Evolutionary conservation across 2,888 invertebrate species (phyloP).

Genomic region (Brachyptera risi): DNA sequence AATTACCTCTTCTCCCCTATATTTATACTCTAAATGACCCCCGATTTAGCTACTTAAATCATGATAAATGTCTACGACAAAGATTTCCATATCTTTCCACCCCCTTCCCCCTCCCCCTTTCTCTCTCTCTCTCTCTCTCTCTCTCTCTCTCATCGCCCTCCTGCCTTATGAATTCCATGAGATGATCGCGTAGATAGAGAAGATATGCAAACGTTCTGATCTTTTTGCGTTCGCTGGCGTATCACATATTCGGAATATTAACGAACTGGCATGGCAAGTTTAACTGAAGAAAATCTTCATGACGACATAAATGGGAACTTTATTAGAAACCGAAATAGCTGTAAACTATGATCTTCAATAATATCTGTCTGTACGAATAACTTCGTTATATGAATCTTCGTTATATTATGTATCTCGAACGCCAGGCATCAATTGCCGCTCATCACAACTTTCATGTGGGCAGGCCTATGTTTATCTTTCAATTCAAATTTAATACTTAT

Average conservation of each 20-base stretch:
- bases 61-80: constrained; percentile 23
- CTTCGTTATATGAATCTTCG: too few species aligned
- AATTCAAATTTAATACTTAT: too few species aligned
- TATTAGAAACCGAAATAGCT: too few species aligned
- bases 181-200: not conserved
- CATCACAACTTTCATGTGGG: too few species aligned
- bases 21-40: constrained; percentile 9
- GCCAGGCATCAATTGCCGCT: too few species aligned
- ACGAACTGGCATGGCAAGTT: not conserved
- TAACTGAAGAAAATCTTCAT: not conserved
- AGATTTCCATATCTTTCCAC: not conserved
- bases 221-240: not conserved
- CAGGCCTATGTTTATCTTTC: too few species aligned
- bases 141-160: not conserved
- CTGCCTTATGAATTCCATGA: not conserved
- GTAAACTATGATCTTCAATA: too few species aligned
- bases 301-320: not conserved
- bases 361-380: too few species aligned
- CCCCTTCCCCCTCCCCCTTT: not conserved
- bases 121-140: not conserved
- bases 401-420: too few species aligned
- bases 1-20: not conserved
- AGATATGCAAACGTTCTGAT: not conserved
- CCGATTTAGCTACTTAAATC: constrained; percentile 18
- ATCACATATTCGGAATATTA: constrained; percentile 3